A percentile compares a stretch with the other conserved stretches of the same genome.
Evolutionary conservation across 1,140 invertebrate species (phyloP).

Genomic region (Drosophila repleta): DNA sequence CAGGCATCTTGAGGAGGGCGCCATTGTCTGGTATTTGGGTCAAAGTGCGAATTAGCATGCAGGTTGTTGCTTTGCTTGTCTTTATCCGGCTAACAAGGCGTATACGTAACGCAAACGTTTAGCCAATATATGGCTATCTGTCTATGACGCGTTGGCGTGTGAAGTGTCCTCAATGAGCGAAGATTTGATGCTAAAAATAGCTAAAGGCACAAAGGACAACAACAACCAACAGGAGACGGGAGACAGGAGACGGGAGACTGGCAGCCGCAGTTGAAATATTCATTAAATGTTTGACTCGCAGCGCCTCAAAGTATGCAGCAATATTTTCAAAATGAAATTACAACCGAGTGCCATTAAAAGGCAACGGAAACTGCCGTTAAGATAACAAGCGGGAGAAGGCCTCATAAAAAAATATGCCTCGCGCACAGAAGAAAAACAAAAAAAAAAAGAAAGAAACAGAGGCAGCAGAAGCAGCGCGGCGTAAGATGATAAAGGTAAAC

Average conservation of each 20-base stretch:
- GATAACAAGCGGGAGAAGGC: slow-evolving; percentile 60
- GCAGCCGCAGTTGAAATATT: slow-evolving; percentile 53
- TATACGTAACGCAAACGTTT: slow-evolving; percentile 30
- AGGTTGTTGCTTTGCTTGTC: slow-evolving; percentile 14
- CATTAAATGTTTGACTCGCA: slow-evolving; percentile 47
- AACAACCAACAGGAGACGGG: slow-evolving; percentile 5
- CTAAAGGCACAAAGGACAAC: background rate
- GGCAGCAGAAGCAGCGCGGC: background rate
- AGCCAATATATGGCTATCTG: background rate
- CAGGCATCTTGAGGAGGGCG: background rate
- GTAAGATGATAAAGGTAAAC: slow-evolving; percentile 68
- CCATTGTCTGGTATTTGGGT: slow-evolving; percentile 61
- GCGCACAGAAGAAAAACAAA: slow-evolving; percentile 19
- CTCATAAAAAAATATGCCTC: slow-evolving; percentile 65
- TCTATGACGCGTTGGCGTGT: slow-evolving; percentile 21
- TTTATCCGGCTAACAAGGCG: slow-evolving; percentile 2
- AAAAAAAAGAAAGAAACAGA: background rate
- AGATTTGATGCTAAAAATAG: slow-evolving; percentile 73
- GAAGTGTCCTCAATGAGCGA: slow-evolving; percentile 44
- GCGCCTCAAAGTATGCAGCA: slow-evolving; percentile 7
- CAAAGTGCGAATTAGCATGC: slow-evolving; percentile 70
- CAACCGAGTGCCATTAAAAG: slow-evolving; percentile 69
- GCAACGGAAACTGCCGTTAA: slow-evolving; percentile 60
- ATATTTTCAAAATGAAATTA: slow-evolving; percentile 67
- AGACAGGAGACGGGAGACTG: too few relatives aligned